Evolutionary conservation across 1,140 invertebrate species (phyloP).

Genomic region (Coboldia fuscipes): DNA sequence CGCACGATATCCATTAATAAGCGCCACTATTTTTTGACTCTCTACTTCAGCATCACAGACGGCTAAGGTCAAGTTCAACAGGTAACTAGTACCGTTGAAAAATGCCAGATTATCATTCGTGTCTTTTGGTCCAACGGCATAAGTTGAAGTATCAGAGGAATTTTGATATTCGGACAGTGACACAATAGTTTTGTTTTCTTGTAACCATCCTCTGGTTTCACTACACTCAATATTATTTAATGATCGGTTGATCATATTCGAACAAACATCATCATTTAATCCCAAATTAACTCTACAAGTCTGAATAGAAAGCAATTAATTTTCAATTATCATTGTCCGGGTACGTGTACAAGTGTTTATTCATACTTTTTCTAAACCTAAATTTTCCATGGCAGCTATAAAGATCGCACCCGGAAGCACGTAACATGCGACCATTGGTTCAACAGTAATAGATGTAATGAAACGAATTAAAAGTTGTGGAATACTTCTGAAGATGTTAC

Average conservation of each 20-base stretch:
- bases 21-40: constrained; percentile 30
- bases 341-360: neutral
- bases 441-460: constrained; percentile 11
- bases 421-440: constrained; percentile 25
- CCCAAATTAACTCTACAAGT: constrained; percentile 37
- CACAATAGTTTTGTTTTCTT: constrained; percentile 7
- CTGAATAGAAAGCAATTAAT: constrained; percentile 6
- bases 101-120: constrained; percentile 10
- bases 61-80: neutral
- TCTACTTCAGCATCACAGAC: constrained; percentile 24
- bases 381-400: constrained; percentile 23
- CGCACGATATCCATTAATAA: constrained; percentile 3
- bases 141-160: constrained; percentile 14
- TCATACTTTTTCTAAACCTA: constrained; percentile 26
- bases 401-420: constrained; percentile 22
- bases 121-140: constrained; percentile 6
- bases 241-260: constrained; percentile 24
- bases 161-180: neutral
- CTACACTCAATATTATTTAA: constrained; percentile 16
- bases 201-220: constrained; percentile 18
- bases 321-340: neutral
- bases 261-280: constrained; percentile 30
- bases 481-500: no score
- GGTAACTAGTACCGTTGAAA: neutral
- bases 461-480: no score